A percentile compares a stretch with the other conserved stretches of the same genome.
Evolutionary conservation across 2,797 vertebrate species (phyloP).

Genomic region (Macroramphosus scolopax): DNA sequence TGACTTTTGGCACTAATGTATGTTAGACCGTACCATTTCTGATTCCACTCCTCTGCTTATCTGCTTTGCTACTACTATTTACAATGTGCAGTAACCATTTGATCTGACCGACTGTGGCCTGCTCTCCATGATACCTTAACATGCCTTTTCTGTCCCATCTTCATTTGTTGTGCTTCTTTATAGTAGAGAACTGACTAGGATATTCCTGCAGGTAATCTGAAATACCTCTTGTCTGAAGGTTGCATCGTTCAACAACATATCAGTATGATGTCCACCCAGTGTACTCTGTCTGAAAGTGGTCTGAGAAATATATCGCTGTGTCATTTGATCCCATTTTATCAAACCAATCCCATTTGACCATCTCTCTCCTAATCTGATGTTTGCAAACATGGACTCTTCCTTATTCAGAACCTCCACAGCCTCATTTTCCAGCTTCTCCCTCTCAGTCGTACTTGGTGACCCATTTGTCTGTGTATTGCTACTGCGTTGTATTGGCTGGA

Average conservation of each 20-base stretch:
- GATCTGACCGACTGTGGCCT: conserved; percentile 48
- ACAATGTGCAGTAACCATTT: conserved; percentile 46
- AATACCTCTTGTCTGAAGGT: conserved; percentile 77
- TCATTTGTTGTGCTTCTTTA: conserved; percentile 91
- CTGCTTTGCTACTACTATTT: conserved; percentile 25
- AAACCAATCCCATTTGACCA: conserved; percentile 79
- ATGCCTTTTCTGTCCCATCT: conserved; percentile 95
- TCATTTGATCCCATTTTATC: conserved; percentile 68
- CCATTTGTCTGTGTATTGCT: conserved; percentile 88
- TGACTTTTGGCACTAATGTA: conserved; percentile 13
- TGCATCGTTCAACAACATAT: conserved; percentile 86
- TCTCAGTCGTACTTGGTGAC: conserved; percentile 83
- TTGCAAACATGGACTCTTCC: conserved; percentile 57
- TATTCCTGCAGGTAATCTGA: conserved; percentile 92
- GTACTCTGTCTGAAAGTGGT: conserved; percentile 78
- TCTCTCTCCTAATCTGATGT: conserved; percentile 77
- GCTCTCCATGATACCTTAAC: conserved; percentile 82
- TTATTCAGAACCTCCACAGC: conserved; percentile 68
- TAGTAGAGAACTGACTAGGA: conserved; percentile 99
- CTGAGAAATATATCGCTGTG: conserved; percentile 69
- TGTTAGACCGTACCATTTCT: conserved; percentile 11
- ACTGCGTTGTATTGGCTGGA: conserved; percentile 67
- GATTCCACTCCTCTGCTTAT: conserved; percentile 28
- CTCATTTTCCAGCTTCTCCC: conserved; percentile 82
- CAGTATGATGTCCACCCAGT: conserved; percentile 86